Base-by-base conservation (phyloP, 2,888 invertebrate species). In the Silvanus unidentatus region DNA sequence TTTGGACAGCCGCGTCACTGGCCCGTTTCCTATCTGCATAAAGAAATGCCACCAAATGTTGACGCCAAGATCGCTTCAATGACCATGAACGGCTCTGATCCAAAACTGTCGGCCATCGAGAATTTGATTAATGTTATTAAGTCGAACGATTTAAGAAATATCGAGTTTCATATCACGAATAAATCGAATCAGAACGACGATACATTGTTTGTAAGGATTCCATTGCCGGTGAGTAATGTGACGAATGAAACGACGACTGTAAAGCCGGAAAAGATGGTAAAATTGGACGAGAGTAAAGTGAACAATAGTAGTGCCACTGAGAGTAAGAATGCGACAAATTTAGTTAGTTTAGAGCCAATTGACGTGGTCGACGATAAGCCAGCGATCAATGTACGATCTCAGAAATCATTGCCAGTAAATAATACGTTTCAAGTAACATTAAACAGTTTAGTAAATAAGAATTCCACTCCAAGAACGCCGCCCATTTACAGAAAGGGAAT, bases 11-110 rank as follows among this genome's bases (percentile, higher is more conserved):
- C 72, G 1, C 69, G 77, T 14, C 68, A 74, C 46, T 90, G 88
- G 88, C 89, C 89, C 0, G 83, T 90, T 12, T 84, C 87, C 0
- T 91, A 89, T 64, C 75, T 90, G 0, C 90, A 91, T 62, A 82
- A 82, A 65, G 82, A 84, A 47, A 80, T 82, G 28, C 90, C 91
- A 2, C 89, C 89, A 1, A 87, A 88, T 44, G 50, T 30, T 10
- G 60, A 61, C 6, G 53, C 53, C 11, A 40, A 54, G 2, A 52
- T 54, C 14, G 29, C 58, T 2, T 47, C 50, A 44, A 40, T 55
- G 16, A 43, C 49, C 45, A 43, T 50, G 47, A 44, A 49, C 6
- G 49, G 48, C 27, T 46, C 52, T 15, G 40, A 37, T n/a, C 43
- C 48, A 8, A 66, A 65, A 50, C 59, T 59, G 39, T 55, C 60